Percentiles rank a stretch among this genome's conserved stretches.
Evolutionary conservation across 2,797 vertebrate genomes (phyloP).

Genomic region (Anguilla marmorata): DNA sequence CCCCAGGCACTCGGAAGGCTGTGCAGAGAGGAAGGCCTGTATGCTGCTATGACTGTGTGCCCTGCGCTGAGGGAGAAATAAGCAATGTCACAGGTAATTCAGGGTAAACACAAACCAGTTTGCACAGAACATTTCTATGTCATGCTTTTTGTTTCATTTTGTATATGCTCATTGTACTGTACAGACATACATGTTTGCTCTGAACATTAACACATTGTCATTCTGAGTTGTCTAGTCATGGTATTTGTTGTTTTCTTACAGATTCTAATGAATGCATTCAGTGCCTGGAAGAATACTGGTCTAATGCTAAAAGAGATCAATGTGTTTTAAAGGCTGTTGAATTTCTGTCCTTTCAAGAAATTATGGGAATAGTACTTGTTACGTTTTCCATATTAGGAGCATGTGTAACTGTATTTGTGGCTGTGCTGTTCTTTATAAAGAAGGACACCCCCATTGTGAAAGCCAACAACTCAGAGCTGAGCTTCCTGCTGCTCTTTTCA

Average conservation of each 20-base stretch:
- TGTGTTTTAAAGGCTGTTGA: conserved; percentile 68
- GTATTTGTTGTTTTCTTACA: too few species aligned
- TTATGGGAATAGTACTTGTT: conserved; percentile 14
- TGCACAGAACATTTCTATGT: not conserved
- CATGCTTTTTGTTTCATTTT: not conserved
- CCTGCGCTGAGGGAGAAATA: conserved; percentile 53
- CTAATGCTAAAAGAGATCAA: conserved; percentile 65
- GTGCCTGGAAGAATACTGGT: conserved; percentile 60
- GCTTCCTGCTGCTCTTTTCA: conserved; percentile 72
- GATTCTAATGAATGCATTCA: conserved; percentile 22
- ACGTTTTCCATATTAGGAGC: conserved; percentile 19
- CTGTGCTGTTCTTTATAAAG: conserved; percentile 8
- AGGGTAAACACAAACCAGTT: not conserved
- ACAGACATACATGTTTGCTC: not conserved
- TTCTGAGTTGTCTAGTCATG: too few species aligned
- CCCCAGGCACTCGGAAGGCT: conserved; percentile 64
- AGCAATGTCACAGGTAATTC: conserved; percentile 70
- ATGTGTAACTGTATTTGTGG: conserved; percentile 15
- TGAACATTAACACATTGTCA: not conserved
- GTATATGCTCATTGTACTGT: not conserved
- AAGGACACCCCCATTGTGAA: conserved; percentile 52
- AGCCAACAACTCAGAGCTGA: conserved; percentile 72
- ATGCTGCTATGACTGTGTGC: conserved; percentile 27
- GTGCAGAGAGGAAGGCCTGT: conserved; percentile 49
- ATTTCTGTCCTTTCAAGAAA: conserved; percentile 59